phyloP scores from a whole-genome alignment of 2,797 vertebrate genomes.

The Catharus ustulatus region DNA sequence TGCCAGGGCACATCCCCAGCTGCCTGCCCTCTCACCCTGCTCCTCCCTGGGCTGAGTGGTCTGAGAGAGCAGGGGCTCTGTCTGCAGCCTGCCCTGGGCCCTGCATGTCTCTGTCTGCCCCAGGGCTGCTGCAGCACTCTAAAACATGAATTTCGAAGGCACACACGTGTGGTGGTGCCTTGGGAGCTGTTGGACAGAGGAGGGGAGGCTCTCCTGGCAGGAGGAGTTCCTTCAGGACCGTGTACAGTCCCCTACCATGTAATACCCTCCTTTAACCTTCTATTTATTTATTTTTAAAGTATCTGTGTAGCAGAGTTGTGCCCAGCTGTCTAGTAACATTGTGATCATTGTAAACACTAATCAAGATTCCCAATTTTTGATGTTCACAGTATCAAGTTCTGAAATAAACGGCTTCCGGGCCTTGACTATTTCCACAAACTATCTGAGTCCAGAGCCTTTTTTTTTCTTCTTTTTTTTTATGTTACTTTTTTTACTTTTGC shows the following conservation, averaged over 20 bases:
- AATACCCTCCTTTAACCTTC: constrained; percentile 62
- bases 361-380: background rate
- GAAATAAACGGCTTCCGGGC: constrained; percentile 79
- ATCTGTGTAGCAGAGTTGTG: constrained; percentile 69
- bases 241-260: constrained; percentile 55
- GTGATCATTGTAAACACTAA: constrained; percentile 67
- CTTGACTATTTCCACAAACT: constrained; percentile 54
- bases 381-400: constrained; percentile 66
- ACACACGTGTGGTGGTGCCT: fast-evolving
- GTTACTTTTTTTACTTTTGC: background rate
- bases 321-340: constrained; percentile 63
- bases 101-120: background rate
- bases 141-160: background rate
- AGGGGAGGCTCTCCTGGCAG: constrained; percentile 28
- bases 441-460: constrained; percentile 69
- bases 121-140: background rate
- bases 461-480: background rate
- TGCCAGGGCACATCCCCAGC: background rate
- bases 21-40: background rate
- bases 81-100: background rate
- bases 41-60: background rate
- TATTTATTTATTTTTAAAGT: constrained; percentile 66
- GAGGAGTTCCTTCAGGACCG: constrained; percentile 51
- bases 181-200: background rate
- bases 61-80: background rate